Percentiles rank a stretch among this genome's conserved stretches.
These are phyloP conservation scores for Coenonympha arcania DNA, from an alignment of 2,888 invertebrate species.

Conservation along the genomic window DNA sequence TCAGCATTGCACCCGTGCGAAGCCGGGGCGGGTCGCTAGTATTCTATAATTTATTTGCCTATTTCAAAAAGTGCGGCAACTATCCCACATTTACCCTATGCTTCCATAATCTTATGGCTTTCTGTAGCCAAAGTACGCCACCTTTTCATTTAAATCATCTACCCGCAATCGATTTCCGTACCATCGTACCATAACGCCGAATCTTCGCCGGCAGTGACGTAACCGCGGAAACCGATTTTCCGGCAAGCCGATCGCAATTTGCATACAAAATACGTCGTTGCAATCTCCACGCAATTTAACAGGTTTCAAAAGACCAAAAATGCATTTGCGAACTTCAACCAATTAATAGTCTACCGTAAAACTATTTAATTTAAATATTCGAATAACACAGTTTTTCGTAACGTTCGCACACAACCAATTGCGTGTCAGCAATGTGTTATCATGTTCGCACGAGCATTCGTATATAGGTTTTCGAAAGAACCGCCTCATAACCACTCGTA, in stretches of 20 bases:
- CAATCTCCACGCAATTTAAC: neutral
- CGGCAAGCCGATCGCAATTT: neutral
- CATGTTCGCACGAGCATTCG: conserved; percentile 33
- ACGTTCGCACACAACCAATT: conserved; percentile 33
- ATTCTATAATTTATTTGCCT: too few species aligned
- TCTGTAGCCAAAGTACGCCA: too few species aligned
- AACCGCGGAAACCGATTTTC: neutral
- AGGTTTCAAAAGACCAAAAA: neutral
- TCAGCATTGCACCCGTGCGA: too few species aligned
- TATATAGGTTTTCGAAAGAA: conserved; percentile 43
- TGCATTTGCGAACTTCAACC: neutral
- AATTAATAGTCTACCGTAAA: conserved; percentile 1
- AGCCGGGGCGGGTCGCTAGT: too few species aligned
- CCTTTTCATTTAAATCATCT: too few species aligned
- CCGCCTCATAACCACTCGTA: conserved; percentile 14
- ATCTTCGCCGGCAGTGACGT: neutral
- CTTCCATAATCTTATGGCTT: too few species aligned
- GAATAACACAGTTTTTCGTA: conserved; percentile 32
- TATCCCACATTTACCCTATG: too few species aligned
- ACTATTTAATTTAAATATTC: conserved; percentile 1
- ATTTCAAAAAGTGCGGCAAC: too few species aligned
- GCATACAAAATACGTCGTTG: neutral
- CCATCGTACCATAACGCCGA: neutral
- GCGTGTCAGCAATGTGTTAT: conserved; percentile 33
- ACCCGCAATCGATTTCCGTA: neutral